phyloP scores from a whole-genome alignment of 2,888 invertebrate species.

The Neuroscelio doddi region DNA sequence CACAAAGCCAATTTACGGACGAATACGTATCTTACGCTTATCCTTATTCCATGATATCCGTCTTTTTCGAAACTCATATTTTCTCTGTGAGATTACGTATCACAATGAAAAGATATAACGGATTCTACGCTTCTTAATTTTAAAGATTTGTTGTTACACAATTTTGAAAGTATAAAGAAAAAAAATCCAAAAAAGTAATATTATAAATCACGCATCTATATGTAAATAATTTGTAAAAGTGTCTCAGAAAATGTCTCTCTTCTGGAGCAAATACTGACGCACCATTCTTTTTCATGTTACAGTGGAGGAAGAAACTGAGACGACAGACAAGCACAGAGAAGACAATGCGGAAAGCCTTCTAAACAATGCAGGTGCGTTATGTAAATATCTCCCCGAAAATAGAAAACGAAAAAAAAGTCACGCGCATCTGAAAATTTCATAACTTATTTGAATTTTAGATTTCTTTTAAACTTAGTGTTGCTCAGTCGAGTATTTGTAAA shows the following conservation, averaged over 20 bases:
- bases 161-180: constrained; percentile 8
- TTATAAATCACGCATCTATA: too few relatives aligned
- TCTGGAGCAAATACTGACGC: constrained; percentile 26
- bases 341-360: constrained; percentile 49
- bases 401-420: too few relatives aligned
- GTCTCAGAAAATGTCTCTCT: constrained; percentile 18
- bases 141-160: too few relatives aligned
- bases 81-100: not conserved
- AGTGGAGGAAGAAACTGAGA: constrained; percentile 52
- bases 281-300: constrained; percentile 46
- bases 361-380: constrained; percentile 47
- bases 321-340: constrained; percentile 30
- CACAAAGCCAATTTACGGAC: constrained; percentile 39
- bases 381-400: constrained; percentile 39
- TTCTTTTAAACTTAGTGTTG: too few relatives aligned
- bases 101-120: not conserved
- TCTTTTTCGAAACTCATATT: too few relatives aligned
- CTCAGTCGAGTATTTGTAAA: too few relatives aligned
- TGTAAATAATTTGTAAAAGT: constrained; percentile 22
- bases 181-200: too few relatives aligned
- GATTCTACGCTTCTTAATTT: not conserved
- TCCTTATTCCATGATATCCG: constrained; percentile 29
- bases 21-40: constrained; percentile 43
- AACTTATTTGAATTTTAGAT: constrained; percentile 13
- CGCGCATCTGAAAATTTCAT: constrained; percentile 39